Conservation (phyloP, 1,140 invertebrate genomes). For the Medauroidea extradentata region DNA sequence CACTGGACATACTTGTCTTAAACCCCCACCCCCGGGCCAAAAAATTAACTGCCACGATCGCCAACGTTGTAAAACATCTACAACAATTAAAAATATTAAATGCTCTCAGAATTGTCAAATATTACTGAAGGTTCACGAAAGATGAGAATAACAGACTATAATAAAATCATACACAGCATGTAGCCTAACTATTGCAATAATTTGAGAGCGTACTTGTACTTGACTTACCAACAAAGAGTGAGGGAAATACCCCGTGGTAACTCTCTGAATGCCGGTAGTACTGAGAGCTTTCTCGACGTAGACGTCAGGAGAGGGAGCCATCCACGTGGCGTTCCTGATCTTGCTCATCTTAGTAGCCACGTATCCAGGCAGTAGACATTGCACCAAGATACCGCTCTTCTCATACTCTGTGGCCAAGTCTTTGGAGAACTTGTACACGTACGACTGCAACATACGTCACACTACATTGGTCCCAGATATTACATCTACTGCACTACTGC, state of each 20-base stretch:
- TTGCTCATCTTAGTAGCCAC: conserved; percentile 93
- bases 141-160: no score
- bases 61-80: no score
- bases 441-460: conserved; percentile 52
- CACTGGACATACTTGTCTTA: no score
- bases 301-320: conserved; percentile 70
- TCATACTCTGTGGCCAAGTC: conserved; percentile 76
- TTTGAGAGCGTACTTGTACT: no score
- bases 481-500: no score
- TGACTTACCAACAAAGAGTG: conserved; percentile 59
- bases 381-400: conserved; percentile 71
- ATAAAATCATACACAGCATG: no score
- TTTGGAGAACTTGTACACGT: conserved; percentile 77
- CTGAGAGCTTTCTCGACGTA: conserved; percentile 75
- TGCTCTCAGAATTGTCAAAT: no score
- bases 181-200: no score
- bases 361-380: conserved; percentile 82
- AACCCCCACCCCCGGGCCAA: no score
- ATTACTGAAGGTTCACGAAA: no score
- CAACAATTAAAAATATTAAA: no score
- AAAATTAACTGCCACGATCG: no score
- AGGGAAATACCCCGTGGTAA: conserved; percentile 74
- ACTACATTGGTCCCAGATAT: background rate
- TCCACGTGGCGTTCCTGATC: conserved; percentile 70
- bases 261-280: conserved; percentile 66